Conservation (phyloP, 2,888 invertebrate species). For the Lochmaea crataegi region DNA sequence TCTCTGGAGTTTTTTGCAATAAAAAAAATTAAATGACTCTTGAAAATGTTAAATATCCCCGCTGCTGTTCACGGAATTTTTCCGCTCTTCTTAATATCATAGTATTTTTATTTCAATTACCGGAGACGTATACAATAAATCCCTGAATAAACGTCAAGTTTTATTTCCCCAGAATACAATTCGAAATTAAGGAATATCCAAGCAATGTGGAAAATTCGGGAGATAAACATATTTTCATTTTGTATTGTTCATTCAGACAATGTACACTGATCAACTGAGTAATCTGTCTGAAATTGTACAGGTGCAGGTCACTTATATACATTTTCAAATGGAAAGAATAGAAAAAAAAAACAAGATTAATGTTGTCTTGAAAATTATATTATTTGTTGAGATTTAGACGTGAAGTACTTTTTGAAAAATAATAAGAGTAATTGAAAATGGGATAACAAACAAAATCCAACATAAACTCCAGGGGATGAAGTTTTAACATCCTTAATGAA, state of each 20-base stretch:
- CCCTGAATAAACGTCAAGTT: slow-evolving; percentile 48
- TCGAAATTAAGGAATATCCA: slow-evolving; percentile 47
- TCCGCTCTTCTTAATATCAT: slow-evolving; percentile 47
- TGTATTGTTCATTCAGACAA: slow-evolving; percentile 43
- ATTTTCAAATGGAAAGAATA: not conserved
- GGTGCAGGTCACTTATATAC: slow-evolving; percentile 15
- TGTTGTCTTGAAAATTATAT: slow-evolving; percentile 7
- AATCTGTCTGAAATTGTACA: slow-evolving; percentile 25
- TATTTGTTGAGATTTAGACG: not conserved
- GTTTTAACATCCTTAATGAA: no score
- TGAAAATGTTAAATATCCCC: slow-evolving; percentile 20
- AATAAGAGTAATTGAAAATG: not conserved
- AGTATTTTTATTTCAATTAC: slow-evolving; percentile 53
- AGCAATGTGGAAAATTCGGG: slow-evolving; percentile 43
- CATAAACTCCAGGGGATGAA: no score
- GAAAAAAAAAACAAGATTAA: not conserved
- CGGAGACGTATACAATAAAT: slow-evolving; percentile 49
- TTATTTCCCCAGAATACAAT: slow-evolving; percentile 44
- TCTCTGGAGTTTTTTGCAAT: not conserved
- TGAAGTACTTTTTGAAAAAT: not conserved
- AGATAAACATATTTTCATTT: slow-evolving; percentile 44
- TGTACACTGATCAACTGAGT: slow-evolving; percentile 36
- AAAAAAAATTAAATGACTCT: not conserved
- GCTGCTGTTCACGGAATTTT: slow-evolving; percentile 32
- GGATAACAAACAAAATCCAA: not conserved